Conservation (phyloP, 2,113 vertebrate genomes). For the Psilopsiagon aurifrons region DNA sequence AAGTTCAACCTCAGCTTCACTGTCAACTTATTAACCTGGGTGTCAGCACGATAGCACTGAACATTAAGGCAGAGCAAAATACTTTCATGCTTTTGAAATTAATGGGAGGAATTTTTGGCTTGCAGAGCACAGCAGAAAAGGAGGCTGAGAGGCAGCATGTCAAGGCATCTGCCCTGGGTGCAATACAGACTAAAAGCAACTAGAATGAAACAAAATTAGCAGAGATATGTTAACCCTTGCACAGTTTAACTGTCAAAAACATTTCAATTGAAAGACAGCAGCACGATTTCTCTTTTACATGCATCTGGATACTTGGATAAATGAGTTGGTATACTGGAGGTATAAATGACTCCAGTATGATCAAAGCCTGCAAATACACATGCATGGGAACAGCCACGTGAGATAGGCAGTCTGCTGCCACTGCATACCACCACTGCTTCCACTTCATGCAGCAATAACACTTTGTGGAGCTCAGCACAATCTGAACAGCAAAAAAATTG, state of each 20-base stretch:
- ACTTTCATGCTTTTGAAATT: background rate
- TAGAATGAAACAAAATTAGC: background rate
- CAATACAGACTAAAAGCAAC: background rate
- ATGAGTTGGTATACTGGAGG: background rate
- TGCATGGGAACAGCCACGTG: background rate
- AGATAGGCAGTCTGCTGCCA: no score
- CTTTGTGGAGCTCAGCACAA: background rate
- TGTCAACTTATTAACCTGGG: background rate
- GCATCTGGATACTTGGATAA: background rate
- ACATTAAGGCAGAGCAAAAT: background rate
- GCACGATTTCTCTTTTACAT: background rate
- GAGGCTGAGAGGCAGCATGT: background rate
- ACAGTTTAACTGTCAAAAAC: background rate
- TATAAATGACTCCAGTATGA: background rate
- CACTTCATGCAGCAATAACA: background rate
- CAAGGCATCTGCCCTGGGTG: background rate
- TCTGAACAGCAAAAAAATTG: background rate
- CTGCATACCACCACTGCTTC: background rate
- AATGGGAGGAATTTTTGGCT: background rate
- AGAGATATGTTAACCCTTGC: background rate
- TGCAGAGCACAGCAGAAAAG: background rate
- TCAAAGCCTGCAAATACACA: background rate
- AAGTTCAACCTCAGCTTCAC: background rate
- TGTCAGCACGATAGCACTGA: background rate
- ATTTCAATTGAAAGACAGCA: background rate